Evolutionary conservation across 2,888 invertebrate species (phyloP).

Genomic region (Brachynemurus nebulosus): DNA sequence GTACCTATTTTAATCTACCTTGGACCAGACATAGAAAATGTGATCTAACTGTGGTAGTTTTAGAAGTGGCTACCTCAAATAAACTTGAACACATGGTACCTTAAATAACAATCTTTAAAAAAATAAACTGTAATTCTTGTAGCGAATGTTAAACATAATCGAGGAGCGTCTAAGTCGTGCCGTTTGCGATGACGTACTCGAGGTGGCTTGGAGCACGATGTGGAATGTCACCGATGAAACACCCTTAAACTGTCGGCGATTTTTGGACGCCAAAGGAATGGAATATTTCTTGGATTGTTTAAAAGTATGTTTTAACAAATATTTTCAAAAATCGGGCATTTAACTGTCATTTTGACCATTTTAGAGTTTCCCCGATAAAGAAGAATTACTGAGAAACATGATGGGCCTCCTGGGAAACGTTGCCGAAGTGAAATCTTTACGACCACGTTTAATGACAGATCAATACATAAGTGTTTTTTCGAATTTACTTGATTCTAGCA

Average conservation of each 20-base stretch:
- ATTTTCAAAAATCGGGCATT: slow-evolving; percentile 7
- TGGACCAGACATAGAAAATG: too few relatives aligned
- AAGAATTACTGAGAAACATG: slow-evolving; percentile 90
- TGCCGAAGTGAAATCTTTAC: slow-evolving; percentile 76
- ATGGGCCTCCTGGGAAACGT: slow-evolving; percentile 96
- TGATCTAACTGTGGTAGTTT: too few relatives aligned
- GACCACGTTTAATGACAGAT: slow-evolving; percentile 70
- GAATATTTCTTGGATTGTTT: slow-evolving; percentile 79
- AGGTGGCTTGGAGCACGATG: slow-evolving; percentile 98
- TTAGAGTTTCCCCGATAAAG: slow-evolving; percentile 75
- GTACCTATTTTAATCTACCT: too few relatives aligned
- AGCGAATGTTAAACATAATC: slow-evolving; percentile 82
- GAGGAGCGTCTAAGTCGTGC: slow-evolving; percentile 59
- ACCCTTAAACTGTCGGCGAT: slow-evolving; percentile 82
- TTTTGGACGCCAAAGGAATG: slow-evolving; percentile 81
- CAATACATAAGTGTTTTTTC: slow-evolving; percentile 79
- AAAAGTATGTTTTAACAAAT: slow-evolving; percentile 39
- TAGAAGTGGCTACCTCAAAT: too few relatives aligned
- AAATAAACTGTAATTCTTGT: slow-evolving; percentile 22
- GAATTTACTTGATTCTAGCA: slow-evolving; percentile 65
- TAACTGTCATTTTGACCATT: slow-evolving; percentile 5
- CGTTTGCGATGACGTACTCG: slow-evolving; percentile 88
- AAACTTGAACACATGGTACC: neutral
- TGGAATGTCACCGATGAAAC: slow-evolving; percentile 98
- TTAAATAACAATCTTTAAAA: neutral